A percentile compares a stretch with the other conserved stretches of the same genome.
These are phyloP conservation scores for Arvicanthis niloticus DNA, from an alignment of 2,113 vertebrate genomes.

Conservation along the genomic window DNA sequence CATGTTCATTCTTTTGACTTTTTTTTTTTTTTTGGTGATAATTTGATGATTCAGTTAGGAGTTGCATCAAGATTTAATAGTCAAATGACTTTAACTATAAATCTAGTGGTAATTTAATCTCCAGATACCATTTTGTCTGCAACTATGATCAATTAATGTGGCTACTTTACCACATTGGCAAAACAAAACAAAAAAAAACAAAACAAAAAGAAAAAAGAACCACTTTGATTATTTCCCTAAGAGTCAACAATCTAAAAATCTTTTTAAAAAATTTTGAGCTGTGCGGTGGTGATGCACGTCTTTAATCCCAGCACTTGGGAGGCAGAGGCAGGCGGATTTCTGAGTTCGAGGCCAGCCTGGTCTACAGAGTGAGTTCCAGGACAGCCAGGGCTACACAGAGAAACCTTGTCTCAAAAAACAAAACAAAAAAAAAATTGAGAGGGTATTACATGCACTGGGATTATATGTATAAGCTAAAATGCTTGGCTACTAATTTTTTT, in stretches of 20 bases:
- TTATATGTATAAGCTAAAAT: not conserved
- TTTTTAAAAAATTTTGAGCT: too few relatives aligned
- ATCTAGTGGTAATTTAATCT: slow-evolving; percentile 19
- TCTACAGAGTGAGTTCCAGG: too few relatives aligned
- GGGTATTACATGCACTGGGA: not conserved
- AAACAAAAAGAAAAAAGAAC: not conserved
- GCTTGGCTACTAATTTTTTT: not conserved
- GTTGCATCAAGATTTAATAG: not conserved
- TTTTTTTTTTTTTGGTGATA: not conserved
- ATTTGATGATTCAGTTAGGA: not conserved
- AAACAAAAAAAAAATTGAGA: not conserved
- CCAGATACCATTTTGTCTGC: slow-evolving; percentile 16
- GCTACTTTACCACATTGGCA: slow-evolving; percentile 2
- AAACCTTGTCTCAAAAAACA: too few relatives aligned
- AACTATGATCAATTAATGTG: not conserved
- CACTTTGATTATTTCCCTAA: not conserved
- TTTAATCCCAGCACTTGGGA: too few relatives aligned
- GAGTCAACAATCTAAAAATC: not conserved
- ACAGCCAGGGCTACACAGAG: too few relatives aligned
- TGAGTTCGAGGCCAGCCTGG: too few relatives aligned
- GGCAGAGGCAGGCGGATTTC: too few relatives aligned
- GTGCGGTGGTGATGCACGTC: too few relatives aligned
- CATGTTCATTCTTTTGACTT: not conserved
- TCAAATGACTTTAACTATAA: slow-evolving; percentile 30
- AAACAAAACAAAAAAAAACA: not conserved